phyloP scores from a whole-genome alignment of 2,113 vertebrate species.

The Spea bombifrons region DNA sequence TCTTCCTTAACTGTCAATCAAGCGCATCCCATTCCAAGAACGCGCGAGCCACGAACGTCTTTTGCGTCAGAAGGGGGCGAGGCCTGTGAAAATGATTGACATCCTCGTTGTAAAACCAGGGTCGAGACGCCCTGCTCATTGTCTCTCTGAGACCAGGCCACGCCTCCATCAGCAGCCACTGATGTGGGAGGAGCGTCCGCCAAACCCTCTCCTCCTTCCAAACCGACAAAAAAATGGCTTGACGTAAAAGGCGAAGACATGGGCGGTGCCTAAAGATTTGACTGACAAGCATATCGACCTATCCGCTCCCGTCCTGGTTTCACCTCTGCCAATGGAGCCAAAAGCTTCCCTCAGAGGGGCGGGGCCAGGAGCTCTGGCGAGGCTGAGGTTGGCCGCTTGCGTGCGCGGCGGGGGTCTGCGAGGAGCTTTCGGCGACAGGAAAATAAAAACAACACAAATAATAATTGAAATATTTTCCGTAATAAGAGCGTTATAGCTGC shows the following conservation, averaged over 20 bases:
- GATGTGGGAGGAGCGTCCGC: neutral
- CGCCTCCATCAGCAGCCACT: neutral
- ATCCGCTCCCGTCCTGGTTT: neutral
- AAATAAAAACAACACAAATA: conserved; percentile 22
- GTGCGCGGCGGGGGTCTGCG: conserved; percentile 27
- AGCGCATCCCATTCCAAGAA: neutral
- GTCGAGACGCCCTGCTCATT: conserved; percentile 12
- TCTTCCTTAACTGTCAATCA: conserved; percentile 13
- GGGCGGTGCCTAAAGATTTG: neutral
- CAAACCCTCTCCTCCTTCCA: neutral
- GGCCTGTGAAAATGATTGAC: neutral
- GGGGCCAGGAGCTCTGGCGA: conserved; percentile 25
- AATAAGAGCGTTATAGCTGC: neutral
- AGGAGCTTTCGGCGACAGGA: neutral
- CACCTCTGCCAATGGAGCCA: neutral
- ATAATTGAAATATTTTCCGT: neutral
- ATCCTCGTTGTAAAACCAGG: neutral
- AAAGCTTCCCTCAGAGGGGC: neutral
- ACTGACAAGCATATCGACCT: neutral
- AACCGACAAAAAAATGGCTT: neutral
- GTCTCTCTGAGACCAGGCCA: neutral
- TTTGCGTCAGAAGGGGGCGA: neutral
- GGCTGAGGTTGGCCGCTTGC: conserved; percentile 44
- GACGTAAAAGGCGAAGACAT: conserved; percentile 3
- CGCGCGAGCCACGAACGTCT: neutral